Evolutionary conservation across 37 sponge, comb jelly and placozoan genomes (phyloP).

Genomic region (Spongilla lacustris): DNA sequence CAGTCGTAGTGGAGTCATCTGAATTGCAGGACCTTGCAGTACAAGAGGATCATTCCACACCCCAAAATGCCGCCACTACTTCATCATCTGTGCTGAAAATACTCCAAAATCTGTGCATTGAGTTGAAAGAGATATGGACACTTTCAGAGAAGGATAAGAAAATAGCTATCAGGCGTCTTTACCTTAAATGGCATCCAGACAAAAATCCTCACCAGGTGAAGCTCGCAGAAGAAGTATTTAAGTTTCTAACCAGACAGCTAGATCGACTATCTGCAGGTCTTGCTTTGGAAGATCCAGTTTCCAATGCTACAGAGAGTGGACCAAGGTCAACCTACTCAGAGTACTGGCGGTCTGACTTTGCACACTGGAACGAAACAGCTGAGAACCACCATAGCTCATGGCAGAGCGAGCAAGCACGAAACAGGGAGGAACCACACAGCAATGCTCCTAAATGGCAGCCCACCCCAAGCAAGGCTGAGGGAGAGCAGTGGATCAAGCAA

Average conservation of each 20-base stretch:
- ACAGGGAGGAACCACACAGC: not conserved
- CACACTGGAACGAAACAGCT: not conserved
- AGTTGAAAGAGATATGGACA: slow-evolving; percentile 47
- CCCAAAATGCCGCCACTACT: not conserved
- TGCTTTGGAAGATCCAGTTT: slow-evolving; percentile 16
- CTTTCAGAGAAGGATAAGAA: slow-evolving; percentile 10
- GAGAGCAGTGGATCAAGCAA: slow-evolving; percentile 2
- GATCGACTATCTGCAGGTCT: slow-evolving; percentile 13
- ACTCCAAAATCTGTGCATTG: not conserved
- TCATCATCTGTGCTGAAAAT: not conserved
- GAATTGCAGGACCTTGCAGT: not conserved
- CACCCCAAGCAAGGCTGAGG: not conserved
- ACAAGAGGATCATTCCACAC: not conserved
- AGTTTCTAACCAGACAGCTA: slow-evolving; percentile 40
- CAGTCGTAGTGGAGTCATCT: not conserved
- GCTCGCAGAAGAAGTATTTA: slow-evolving; percentile 48
- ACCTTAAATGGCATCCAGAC: slow-evolving; percentile 66
- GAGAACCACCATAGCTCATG: not conserved
- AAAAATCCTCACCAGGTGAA: slow-evolving; percentile 31
- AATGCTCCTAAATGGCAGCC: not conserved
- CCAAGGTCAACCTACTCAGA: not conserved
- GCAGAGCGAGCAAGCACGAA: not conserved
- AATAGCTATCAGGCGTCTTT: slow-evolving; percentile 44
- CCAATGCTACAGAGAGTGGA: not conserved
- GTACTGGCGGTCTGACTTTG: not conserved